Evolutionary conservation across 1,140 invertebrate genomes (phyloP), one percentile per base, ranked within the genome.

Genomic region (Achatina immaculata): DNA sequence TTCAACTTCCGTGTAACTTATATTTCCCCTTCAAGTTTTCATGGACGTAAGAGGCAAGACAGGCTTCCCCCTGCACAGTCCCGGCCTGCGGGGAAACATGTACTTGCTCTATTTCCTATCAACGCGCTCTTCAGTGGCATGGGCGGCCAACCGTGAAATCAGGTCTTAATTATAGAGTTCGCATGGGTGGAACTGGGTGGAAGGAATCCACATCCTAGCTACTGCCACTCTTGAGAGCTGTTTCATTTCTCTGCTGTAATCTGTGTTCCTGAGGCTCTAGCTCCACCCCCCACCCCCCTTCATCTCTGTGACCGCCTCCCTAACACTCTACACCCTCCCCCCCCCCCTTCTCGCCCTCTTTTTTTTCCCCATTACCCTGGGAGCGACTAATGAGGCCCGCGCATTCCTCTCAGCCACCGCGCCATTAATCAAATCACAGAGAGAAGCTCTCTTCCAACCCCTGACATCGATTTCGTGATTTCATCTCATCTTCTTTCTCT

Each of bases 51-150:
- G n/a, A n/a, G n/a, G n/a, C n/a, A n/a, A n/a, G n/a, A n/a, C n/a
- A n/a, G n/a, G n/a, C n/a, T n/a, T n/a, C n/a, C n/a, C n/a, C n/a
- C n/a, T n/a, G n/a, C n/a, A n/a, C n/a, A n/a, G n/a, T n/a, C 72
- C 24, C 68, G 31, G 42, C 16, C n/a, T 65, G 48, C 31, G 40
- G 42, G 62, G 65, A 42, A 48, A 51, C 31, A 31, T 42, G 58
- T 40, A 34, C 51, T 66, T 65, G 79, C 21, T 65, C 38, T 19
- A 62, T 16, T 62, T 62, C 58, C 48, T 45, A 68, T 73, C 78
- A 78, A 77, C 77, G 83, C 55, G 65, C 28, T 68, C 55, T 58
- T 79, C 24, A 78, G 62, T 76, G 65, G 3, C 66, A 69, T 40
- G 24, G 38, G 36, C 36, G 68, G 38, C 42, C 68, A 71, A 21